Evolutionary conservation across 2,113 vertebrate genomes (phyloP), one percentile per base, ranked within the genome.

Genomic region (Ailuropoda melanoleuca): DNA sequence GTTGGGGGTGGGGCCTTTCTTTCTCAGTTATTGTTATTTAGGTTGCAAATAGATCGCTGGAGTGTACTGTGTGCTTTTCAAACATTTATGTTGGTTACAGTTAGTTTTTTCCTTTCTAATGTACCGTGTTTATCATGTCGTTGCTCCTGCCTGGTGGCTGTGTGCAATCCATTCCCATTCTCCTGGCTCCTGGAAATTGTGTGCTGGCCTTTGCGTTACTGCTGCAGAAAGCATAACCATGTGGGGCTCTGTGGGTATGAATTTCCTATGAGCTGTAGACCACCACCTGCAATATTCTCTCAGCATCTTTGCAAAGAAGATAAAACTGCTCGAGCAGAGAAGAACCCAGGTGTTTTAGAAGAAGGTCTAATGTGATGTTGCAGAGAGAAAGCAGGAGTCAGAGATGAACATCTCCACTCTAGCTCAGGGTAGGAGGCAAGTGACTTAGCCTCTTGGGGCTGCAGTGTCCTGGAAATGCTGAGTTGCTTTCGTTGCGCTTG

Each of bases 381-480:
- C 6, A 15, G 80, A 39, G 24, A 13, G 50, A 80, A 46, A 48
- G 26, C 15, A 19, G 31, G 50, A n/a, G 4, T 15, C 58, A 72
- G n/a, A 43, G 43, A 4, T 17, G 37, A 12, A 4, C 3, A 2
- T 87, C n/a, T 50, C 3, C 64, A 24, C 31, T 48, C 31, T 72
- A 8, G 62, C 31, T 37, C 13, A 9, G 39, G 34, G 48, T 46
- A 7, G 29, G 1, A 11, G 39, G 26, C 21, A 6, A 6, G 31
- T 31, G 23, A 15, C 43, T 21, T 12, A 3, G 26, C 75, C n/a
- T 37, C 37, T 1, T 3, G 48, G 84, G 74, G 39, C 15, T 29
- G 13, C 9, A 5, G n/a, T 8, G 1, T 11, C 24, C 60, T 21
- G 23, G 37, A 6, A 23, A 15, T 34, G 26, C 39, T 1, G 8